Base-by-base conservation (phyloP, 2,113 vertebrate genomes). In the Mionectes macconnelli region DNA sequence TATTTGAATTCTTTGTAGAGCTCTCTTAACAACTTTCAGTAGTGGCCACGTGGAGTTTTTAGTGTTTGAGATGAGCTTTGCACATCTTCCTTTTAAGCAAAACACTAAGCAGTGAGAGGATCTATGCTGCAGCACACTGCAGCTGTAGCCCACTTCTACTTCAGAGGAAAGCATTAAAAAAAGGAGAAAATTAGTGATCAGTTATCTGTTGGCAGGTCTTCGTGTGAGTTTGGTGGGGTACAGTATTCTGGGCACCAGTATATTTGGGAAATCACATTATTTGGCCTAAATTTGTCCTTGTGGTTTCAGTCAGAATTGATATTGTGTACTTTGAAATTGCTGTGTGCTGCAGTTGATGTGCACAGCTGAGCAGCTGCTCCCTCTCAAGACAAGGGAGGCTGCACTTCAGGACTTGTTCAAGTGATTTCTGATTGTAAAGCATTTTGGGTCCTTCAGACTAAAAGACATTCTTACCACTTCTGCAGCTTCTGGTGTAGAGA, bases 391-490 rank as follows among this genome's bases (percentile, higher is more conserved):
- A 94, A 93, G 93, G 85, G 33, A 81, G 49, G 44, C 73, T 95
- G 68, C 90, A 72, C 82, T 95, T 95, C 76, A 90, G 88, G 62
- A 84, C 11, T 0, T 13, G 44, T 64, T 94, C 76, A 95, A 95
- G 60, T 84, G 95, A 92, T 93, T 96, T 90, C 64, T 95, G 89
- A 87, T 92, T 95, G 92, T 87, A 69, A 89, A 94, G 57, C 66
- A 66, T 93, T 92, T 93, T 62, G 73, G 44, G 44, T 92, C 84
- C 83, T 93, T 96, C 83, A 93, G 37, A 57, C 52, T 92, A 86
- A 86, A 84, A 90, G n/a, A 37, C 73, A 60, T 93, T 96, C 90
- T 94, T 87, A 66, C 37, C 60, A 92, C 52, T 96, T 95, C 69
- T 96, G 56, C 28, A 81, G 47, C 64, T 83, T 68, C 40, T 84